Evolutionary conservation across 2,888 invertebrate species (phyloP), one percentile per base, ranked within the genome.

Genomic region (Lydus trimaculatus): DNA sequence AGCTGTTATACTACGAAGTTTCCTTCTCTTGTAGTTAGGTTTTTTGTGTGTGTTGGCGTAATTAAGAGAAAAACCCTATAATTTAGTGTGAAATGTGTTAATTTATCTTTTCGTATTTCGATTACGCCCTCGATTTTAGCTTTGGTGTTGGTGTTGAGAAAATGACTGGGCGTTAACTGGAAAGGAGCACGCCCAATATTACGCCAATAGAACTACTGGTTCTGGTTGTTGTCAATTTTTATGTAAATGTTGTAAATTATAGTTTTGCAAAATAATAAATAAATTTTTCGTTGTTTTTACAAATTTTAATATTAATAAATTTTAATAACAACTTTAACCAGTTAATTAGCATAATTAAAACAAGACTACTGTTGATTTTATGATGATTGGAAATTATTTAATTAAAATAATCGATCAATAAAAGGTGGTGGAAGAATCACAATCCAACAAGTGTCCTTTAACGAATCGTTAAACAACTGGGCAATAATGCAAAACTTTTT

Each of bases 151-250:
- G 65, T 69, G 69, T 69, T 69, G 58, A 58, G 69, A 59, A 56
- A 69, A 69, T 69, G 65, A 65, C 61, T 69, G 70, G 70, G 70
- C 70, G 70, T 70, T 63, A 66, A 70, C 70, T 61, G 66, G 20
- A 56, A 58, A 31, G 43, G 48, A 70, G 60, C 70, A 66, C 70
- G 70, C 70, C 70, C 70, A 66, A 64, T 61, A 33, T 61, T 56
- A 61, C 61, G 64, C 63, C 65, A 69, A 66, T 63, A 60, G 31
- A 48, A 56, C 60, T 66, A 64, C 61, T 63, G 56, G 56, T 56
- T 56, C 56, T 28, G 56, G 11, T 11, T 25, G 28, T 56, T 56
- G 56, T 56, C 23, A 56, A 56, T 56, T 56, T n/a, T 20, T 48
- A 48, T 48, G 48, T 20, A 20, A 48, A 48, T 48, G n/a, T n/a